Evolutionary conservation across 2,888 invertebrate species (phyloP).

Genomic region (Yponomeuta sedellus): DNA sequence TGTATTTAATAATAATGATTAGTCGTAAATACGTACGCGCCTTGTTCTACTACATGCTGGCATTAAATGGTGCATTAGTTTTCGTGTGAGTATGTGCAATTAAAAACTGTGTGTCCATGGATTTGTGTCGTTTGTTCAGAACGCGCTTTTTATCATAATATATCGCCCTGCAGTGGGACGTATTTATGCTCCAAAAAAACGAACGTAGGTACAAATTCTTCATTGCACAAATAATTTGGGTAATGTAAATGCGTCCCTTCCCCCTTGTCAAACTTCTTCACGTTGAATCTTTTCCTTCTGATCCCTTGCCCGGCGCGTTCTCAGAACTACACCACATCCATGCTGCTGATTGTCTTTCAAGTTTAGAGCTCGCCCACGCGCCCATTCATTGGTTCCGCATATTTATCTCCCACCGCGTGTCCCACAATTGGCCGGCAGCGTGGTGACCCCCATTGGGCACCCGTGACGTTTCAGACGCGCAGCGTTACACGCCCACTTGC

Average conservation of each 20-base stretch:
- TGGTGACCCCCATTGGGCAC: slow-evolving; percentile 25
- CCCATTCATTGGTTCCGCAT: slow-evolving; percentile 4
- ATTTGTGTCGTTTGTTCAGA: not conserved
- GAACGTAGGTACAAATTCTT: too few species aligned
- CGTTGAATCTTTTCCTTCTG: not conserved
- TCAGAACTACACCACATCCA: too few species aligned
- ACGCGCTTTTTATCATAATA: not conserved
- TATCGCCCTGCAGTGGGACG: too few species aligned
- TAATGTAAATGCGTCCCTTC: not conserved
- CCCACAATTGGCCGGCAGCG: slow-evolving; percentile 16
- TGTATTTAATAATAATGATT: slow-evolving; percentile 32
- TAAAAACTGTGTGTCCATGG: not conserved
- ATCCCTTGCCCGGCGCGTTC: too few species aligned
- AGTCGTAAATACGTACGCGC: slow-evolving; percentile 31
- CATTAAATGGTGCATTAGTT: slow-evolving; percentile 11
- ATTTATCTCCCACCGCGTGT: not conserved
- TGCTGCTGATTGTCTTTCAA: too few species aligned
- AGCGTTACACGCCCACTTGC: slow-evolving; percentile 44
- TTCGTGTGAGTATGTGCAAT: not conserved
- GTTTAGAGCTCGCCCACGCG: too few species aligned
- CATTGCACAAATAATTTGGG: not conserved
- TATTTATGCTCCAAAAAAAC: too few species aligned
- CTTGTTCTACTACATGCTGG: slow-evolving; percentile 1
- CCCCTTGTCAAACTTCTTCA: not conserved
- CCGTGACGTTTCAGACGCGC: slow-evolving; percentile 34